phyloP scores from a whole-genome alignment of 2,888 invertebrate species.

The Ceratothoa steindachneri region DNA sequence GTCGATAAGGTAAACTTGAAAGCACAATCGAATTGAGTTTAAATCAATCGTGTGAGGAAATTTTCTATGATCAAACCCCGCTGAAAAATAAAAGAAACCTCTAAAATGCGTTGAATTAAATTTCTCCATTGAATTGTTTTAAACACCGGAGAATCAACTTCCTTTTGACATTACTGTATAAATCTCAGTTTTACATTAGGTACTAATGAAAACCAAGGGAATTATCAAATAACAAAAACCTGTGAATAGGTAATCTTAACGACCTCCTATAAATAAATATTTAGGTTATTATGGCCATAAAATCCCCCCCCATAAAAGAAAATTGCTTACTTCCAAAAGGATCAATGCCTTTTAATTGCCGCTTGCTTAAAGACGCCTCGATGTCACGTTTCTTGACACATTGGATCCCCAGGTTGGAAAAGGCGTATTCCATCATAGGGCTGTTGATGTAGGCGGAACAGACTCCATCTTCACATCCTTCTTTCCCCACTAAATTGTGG shows the following conservation, averaged over 20 bases:
- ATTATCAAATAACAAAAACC: too few species aligned
- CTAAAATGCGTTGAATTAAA: not conserved
- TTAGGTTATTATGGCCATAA: too few species aligned
- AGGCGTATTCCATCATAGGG: slow-evolving; percentile 46
- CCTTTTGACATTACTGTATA: too few species aligned
- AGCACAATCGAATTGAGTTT: slow-evolving; percentile 87
- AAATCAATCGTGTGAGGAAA: slow-evolving; percentile 86
- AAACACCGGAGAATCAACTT: too few species aligned
- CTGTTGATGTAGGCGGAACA: slow-evolving; percentile 61
- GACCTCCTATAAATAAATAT: too few species aligned
- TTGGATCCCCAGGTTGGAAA: slow-evolving; percentile 65
- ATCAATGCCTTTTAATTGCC: slow-evolving; percentile 83
- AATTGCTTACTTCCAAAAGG: slow-evolving; percentile 90
- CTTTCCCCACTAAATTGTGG: slow-evolving; percentile 90
- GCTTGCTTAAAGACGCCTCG: slow-evolving; percentile 70
- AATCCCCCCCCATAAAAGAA: too few species aligned
- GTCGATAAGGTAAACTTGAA: slow-evolving; percentile 83
- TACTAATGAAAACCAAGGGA: too few species aligned
- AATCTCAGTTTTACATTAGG: too few species aligned
- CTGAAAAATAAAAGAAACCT: slow-evolving; percentile 61
- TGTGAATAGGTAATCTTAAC: too few species aligned
- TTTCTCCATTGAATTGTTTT: not conserved
- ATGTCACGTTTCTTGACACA: slow-evolving; percentile 94
- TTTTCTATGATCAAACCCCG: slow-evolving; percentile 77
- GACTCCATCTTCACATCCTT: slow-evolving; percentile 85